A percentile compares a stretch with the other conserved stretches of the same genome.
Conservation (phyloP, 64 coral and sea anemone species). For the Montipora cactus region DNA sequence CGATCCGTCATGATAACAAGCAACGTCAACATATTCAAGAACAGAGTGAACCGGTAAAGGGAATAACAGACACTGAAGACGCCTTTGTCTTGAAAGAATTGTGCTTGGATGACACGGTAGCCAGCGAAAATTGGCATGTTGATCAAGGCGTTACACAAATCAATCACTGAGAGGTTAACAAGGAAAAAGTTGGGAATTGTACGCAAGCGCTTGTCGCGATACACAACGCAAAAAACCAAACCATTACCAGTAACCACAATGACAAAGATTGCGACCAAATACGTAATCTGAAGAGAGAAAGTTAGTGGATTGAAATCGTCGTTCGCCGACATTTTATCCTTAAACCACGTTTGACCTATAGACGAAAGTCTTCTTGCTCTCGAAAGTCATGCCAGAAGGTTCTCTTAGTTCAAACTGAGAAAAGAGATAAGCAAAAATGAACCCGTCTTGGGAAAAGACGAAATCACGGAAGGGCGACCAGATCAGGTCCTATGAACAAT, state of each 20-base stretch:
- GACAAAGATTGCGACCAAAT: conserved; percentile 13
- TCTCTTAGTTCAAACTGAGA: too few species aligned
- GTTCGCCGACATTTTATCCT: background rate
- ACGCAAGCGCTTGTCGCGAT: background rate
- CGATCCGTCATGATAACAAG: conserved; percentile 21
- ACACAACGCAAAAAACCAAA: background rate
- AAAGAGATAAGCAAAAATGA: too few species aligned
- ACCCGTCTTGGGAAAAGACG: too few species aligned
- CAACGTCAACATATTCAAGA: conserved; percentile 22
- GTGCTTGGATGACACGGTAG: background rate
- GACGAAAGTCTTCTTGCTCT: too few species aligned
- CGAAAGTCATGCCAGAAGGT: too few species aligned
- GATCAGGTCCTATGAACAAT: too few species aligned
- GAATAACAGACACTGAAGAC: background rate
- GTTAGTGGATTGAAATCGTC: too few species aligned
- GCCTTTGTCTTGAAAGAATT: background rate
- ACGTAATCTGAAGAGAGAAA: background rate
- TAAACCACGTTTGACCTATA: background rate
- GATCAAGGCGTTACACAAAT: background rate
- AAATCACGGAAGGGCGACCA: too few species aligned
- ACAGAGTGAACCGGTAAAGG: conserved; percentile 1
- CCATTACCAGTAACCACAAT: conserved; percentile 31
- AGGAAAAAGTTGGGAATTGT: conserved; percentile 43
- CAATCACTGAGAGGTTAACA: conserved; percentile 42
- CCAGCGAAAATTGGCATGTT: conserved; percentile 53